phyloP scores from a whole-genome alignment of 2,113 vertebrate species.

The Cichladusa arquata region DNA sequence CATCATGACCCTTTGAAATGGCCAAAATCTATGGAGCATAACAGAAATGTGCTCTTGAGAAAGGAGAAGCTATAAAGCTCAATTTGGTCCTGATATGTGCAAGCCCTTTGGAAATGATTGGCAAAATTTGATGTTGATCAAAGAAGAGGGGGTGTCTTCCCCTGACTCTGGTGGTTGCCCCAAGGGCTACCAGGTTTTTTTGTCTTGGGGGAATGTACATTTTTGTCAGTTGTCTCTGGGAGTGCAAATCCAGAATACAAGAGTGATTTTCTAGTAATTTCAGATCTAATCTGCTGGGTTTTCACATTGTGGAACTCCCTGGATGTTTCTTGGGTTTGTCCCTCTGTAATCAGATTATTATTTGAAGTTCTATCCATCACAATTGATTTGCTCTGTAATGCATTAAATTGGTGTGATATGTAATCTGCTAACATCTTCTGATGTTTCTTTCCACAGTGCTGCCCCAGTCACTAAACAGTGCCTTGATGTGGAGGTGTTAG shows the following conservation, averaged over 20 bases:
- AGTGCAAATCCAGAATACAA: background rate
- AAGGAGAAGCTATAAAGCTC: background rate
- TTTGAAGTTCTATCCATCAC: slow-evolving; percentile 13
- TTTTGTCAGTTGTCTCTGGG: background rate
- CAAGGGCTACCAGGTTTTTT: background rate
- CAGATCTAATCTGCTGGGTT: slow-evolving; percentile 9
- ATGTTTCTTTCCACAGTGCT: background rate
- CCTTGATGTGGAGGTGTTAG: background rate
- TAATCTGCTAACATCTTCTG: background rate
- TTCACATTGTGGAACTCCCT: background rate
- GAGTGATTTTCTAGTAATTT: background rate
- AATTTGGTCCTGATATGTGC: background rate
- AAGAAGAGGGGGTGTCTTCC: background rate
- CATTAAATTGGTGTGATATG: background rate
- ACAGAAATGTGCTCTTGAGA: background rate
- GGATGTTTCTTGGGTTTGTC: background rate
- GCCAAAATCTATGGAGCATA: background rate
- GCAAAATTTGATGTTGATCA: background rate
- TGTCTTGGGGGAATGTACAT: background rate
- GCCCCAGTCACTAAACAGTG: background rate
- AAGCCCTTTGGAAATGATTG: background rate
- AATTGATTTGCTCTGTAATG: slow-evolving; percentile 28
- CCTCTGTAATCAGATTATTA: slow-evolving; percentile 29
- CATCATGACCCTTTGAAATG: background rate
- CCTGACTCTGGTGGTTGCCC: background rate